phyloP scores from a whole-genome alignment of 2,888 invertebrate genomes.

The Steromphala cineraria region DNA sequence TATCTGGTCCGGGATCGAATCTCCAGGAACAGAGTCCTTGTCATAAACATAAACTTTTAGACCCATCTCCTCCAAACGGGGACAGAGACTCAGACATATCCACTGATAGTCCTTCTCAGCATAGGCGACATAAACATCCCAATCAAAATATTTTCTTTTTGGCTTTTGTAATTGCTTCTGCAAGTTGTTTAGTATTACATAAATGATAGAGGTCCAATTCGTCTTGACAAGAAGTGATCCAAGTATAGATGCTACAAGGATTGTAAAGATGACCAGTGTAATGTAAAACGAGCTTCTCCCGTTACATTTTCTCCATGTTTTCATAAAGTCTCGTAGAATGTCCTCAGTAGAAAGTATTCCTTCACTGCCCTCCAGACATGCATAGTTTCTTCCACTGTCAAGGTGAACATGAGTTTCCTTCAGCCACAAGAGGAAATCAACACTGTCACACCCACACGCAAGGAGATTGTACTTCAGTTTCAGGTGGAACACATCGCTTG shows the following conservation, averaged over 20 bases:
- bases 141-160: not conserved
- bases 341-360: not conserved
- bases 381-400: not conserved
- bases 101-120: not conserved
- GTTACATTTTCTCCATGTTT: not conserved
- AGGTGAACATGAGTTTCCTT: not conserved
- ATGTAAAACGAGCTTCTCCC: not conserved
- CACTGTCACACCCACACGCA: not conserved
- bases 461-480: not conserved
- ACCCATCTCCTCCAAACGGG: not conserved
- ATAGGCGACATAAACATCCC: not conserved
- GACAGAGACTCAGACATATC: not conserved
- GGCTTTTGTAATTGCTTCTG: not conserved
- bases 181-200: not conserved
- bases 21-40: not conserved
- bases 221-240: not conserved
- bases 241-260: not conserved
- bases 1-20: not conserved
- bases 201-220: not conserved
- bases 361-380: not conserved
- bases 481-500: not conserved
- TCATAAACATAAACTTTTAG: not conserved
- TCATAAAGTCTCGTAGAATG: not conserved
- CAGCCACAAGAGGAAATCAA: not conserved
- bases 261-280: not conserved